Evolutionary conservation across 37 sponge, comb jelly and placozoan genomes (phyloP), one percentile per base, ranked within the genome.

Genomic region (Agelas oroides): DNA sequence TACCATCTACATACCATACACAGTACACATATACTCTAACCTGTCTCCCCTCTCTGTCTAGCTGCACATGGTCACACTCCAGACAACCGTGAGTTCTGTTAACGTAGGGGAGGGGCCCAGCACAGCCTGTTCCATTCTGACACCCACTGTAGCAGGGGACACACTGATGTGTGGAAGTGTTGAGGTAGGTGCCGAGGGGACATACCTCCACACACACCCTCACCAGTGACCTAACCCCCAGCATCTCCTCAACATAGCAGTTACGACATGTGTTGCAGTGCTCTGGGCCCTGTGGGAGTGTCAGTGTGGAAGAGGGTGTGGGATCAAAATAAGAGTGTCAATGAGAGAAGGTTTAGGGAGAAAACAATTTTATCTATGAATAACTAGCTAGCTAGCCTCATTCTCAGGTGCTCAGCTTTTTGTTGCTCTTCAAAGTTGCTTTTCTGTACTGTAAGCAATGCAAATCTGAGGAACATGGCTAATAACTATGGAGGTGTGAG

Each of bases 81-180:
- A 87, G 79, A 70, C 91, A 90, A 15, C 90, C 91, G 55, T 88
- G 72, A 11, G 62, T 65, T 32, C 33, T 54, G 71, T 84, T 76
- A 65, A 88, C 66, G 67, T 80, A 80, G 35, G 73, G 68, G 6
- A 77, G 62, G 0, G 95, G 91, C 19, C 95, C 95, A 32, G 86
- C 77, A 86, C 95, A 94, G 2, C 95, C 95, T 13, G n/a, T n/a
- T n/a, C n/a, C n/a, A n/a, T 58, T 53, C 46, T 40, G 58, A 80
- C 95, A 94, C 27, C 61, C 69, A 21, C 52, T 56, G 59, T 90
- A 56, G 61, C 95, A 94, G 0, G 71, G 74, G 34, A 62, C 53
- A 71, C 92, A 92, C 24, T 62, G 63, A 24, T 17, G 0, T 0
- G 27, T 40, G 15, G 23, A 53, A 0, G 24, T 57, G 41, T 71